Percentiles rank a stretch among this genome's conserved stretches.
phyloP scores from a whole-genome alignment of 1,140 invertebrate species.

The Gryon sp. region DNA sequence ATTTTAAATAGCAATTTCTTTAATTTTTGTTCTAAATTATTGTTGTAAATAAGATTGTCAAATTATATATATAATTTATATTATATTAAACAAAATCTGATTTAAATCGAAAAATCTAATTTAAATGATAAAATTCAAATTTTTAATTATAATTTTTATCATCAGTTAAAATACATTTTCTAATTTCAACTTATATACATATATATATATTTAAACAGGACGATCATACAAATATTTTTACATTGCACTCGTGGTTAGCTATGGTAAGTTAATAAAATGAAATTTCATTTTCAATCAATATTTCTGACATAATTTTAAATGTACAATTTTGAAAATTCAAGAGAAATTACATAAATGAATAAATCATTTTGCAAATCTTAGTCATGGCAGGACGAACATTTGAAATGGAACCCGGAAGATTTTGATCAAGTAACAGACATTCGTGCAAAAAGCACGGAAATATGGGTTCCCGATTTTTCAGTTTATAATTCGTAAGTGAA shows the following conservation, averaged over 20 bases:
- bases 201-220: slow-evolving; percentile 55
- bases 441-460: slow-evolving; percentile 71
- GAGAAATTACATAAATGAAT: background rate
- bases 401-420: slow-evolving; percentile 77
- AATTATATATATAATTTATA: too few species aligned
- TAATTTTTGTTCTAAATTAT: too few species aligned
- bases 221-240: slow-evolving; percentile 55
- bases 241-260: slow-evolving; percentile 67
- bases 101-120: too few species aligned
- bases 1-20: too few species aligned
- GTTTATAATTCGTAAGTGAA: slow-evolving; percentile 79
- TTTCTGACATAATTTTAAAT: slow-evolving; percentile 8
- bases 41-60: too few species aligned
- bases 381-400: slow-evolving; percentile 78
- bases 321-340: too few species aligned
- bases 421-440: slow-evolving; percentile 73
- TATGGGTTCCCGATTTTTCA: slow-evolving; percentile 79
- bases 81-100: too few species aligned
- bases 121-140: too few species aligned
- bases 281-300: slow-evolving; percentile 4
- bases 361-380: too few species aligned
- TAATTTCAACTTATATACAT: slow-evolving; percentile 4
- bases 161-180: background rate
- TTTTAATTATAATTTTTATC: too few species aligned
- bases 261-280: slow-evolving; percentile 69